Percentiles rank a stretch among this genome's conserved stretches.
Conservation (phyloP, 2,888 invertebrate genomes). For the Lepas anatifera region DNA sequence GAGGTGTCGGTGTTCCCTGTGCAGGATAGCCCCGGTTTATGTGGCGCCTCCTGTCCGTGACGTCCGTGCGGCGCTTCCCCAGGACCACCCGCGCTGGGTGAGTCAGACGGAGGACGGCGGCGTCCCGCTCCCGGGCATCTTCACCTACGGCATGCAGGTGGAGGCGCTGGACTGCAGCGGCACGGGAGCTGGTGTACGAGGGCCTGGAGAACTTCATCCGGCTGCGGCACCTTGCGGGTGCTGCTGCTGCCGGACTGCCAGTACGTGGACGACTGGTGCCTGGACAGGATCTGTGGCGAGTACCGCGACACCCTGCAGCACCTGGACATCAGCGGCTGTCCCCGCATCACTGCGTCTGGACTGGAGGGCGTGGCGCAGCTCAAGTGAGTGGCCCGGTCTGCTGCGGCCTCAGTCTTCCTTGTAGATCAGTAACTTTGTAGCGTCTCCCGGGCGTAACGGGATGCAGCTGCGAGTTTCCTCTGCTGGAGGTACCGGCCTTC, state of each 20-base stretch:
- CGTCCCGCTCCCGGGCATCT: conserved; percentile 46
- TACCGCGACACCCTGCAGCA: conserved; percentile 48
- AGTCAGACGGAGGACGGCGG: conserved; percentile 35
- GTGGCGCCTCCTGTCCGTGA: no score
- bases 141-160: conserved; percentile 47
- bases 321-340: conserved; percentile 71
- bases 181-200: conserved; percentile 61
- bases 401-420: no score
- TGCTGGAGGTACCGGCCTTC: no score
- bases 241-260: conserved; percentile 58
- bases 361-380: conserved; percentile 56
- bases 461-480: no score
- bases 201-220: conserved; percentile 61
- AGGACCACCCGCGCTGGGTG: conserved; percentile 40
- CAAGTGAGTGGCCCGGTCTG: conserved; percentile 32
- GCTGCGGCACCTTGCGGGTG: conserved; percentile 56
- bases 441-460: no score
- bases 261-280: conserved; percentile 72
- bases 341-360: conserved; percentile 53
- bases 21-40: no score
- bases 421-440: no score
- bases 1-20: no score
- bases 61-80: not conserved
- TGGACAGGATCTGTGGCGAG: conserved; percentile 54
- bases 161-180: conserved; percentile 70